Conservation (phyloP, 2,888 invertebrate species). For the Alentia gelatinosa region DNA sequence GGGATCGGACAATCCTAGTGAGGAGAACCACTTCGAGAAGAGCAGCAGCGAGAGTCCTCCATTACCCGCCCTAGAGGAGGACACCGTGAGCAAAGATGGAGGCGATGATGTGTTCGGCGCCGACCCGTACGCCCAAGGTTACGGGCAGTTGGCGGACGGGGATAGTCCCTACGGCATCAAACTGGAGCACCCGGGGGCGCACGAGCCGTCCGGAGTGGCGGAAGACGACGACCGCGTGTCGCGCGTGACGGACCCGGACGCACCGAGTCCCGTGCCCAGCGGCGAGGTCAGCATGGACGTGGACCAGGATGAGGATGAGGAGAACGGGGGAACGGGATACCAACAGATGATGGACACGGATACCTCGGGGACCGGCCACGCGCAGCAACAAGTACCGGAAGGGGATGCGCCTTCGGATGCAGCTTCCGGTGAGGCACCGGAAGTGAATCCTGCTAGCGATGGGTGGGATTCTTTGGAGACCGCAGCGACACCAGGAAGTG, state of each 20-base stretch:
- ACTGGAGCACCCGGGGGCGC: background rate
- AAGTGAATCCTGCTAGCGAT: background rate
- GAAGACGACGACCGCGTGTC: conserved; percentile 17
- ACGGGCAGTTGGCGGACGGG: conserved; percentile 35
- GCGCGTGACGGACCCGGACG: background rate
- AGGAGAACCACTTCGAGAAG: background rate
- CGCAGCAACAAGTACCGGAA: background rate
- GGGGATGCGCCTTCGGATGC: background rate
- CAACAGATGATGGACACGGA: conserved; percentile 34
- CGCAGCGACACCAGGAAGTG: background rate
- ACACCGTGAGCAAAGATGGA: conserved; percentile 21
- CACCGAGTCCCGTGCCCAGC: background rate
- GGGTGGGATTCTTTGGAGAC: background rate
- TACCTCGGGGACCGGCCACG: background rate
- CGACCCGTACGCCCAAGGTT: conserved; percentile 41
- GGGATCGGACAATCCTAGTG: conserved; percentile 57
- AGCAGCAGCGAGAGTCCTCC: background rate
- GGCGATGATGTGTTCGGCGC: conserved; percentile 22
- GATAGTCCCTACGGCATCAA: conserved; percentile 41
- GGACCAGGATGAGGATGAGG: background rate
- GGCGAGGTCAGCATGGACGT: conserved; percentile 9
- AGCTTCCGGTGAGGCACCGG: background rate
- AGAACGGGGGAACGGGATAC: background rate
- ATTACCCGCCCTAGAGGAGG: background rate
- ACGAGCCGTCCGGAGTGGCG: conserved; percentile 4